A percentile compares a stretch with the other conserved stretches of the same genome.
Conservation (phyloP, 1,140 invertebrate genomes). For the Atta texana region DNA sequence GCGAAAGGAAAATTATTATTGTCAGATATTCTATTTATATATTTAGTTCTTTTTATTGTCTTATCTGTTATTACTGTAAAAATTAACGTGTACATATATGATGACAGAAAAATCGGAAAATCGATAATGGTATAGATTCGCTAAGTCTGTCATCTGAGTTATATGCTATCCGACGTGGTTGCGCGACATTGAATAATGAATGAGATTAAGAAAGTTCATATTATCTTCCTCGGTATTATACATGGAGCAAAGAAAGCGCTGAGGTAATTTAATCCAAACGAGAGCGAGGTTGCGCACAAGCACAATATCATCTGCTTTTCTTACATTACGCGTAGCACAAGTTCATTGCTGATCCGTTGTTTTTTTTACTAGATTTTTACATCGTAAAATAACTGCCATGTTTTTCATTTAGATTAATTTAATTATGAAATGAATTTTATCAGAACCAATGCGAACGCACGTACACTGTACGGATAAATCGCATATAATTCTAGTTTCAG, state of each 20-base stretch:
- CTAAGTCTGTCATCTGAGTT: constrained; percentile 8
- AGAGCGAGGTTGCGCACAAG: background rate
- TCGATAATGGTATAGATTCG: constrained; percentile 17
- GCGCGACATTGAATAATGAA: constrained; percentile 55
- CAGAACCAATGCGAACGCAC: background rate
- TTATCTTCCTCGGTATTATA: constrained; percentile 52
- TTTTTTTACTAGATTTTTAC: background rate
- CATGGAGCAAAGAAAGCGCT: constrained; percentile 42
- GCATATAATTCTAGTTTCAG: constrained; percentile 8
- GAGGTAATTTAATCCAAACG: constrained; percentile 45
- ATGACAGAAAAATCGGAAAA: constrained; percentile 17
- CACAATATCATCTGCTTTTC: constrained; percentile 8
- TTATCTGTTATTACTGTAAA: background rate
- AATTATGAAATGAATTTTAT: background rate
- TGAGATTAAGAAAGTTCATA: constrained; percentile 57
- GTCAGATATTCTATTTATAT: background rate
- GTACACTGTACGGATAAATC: constrained; percentile 8
- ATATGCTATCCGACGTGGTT: constrained; percentile 25
- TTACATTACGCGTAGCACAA: background rate
- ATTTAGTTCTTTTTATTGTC: background rate
- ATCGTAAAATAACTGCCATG: background rate
- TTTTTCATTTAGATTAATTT: constrained; percentile 17
- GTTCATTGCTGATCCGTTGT: background rate
- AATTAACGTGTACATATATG: background rate
- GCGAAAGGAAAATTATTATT: background rate